phyloP scores from a whole-genome alignment of 2,888 invertebrate species.

The Lymantria dispar region DNA sequence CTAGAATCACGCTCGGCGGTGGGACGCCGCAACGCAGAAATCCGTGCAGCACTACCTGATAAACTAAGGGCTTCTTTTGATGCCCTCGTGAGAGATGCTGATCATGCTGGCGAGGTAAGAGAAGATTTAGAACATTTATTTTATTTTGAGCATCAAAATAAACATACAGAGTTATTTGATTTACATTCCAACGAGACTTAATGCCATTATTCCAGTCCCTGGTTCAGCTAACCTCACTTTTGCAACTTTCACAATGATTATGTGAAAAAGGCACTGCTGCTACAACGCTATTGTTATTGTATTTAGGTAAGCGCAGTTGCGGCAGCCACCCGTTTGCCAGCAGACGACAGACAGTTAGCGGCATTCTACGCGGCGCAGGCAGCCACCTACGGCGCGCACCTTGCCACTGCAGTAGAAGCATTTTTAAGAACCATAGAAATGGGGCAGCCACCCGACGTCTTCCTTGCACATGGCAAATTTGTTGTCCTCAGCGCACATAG shows the following conservation, averaged over 20 bases:
- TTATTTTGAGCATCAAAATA: background rate
- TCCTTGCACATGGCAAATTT: constrained; percentile 96
- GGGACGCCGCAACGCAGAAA: constrained; percentile 87
- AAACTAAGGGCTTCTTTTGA: constrained; percentile 90
- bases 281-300: background rate
- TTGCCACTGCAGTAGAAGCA: constrained; percentile 95
- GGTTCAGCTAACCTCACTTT: no score
- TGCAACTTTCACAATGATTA: no score
- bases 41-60: constrained; percentile 87
- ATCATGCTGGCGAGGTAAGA: constrained; percentile 81
- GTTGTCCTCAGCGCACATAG: constrained; percentile 97
- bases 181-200: no score
- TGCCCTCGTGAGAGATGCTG: constrained; percentile 87
- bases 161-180: background rate
- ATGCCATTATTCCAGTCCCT: no score
- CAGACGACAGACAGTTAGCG: constrained; percentile 92
- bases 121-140: background rate
- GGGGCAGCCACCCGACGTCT: constrained; percentile 96
- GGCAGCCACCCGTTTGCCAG: constrained; percentile 82
- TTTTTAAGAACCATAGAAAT: constrained; percentile 95
- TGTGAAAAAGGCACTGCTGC: background rate
- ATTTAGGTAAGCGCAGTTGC: constrained; percentile 74
- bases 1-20: constrained; percentile 89
- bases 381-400: constrained; percentile 91
- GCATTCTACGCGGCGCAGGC: constrained; percentile 94